phyloP scores from a whole-genome alignment of 2,888 invertebrate genomes.

The Strigamia maritima region DNA sequence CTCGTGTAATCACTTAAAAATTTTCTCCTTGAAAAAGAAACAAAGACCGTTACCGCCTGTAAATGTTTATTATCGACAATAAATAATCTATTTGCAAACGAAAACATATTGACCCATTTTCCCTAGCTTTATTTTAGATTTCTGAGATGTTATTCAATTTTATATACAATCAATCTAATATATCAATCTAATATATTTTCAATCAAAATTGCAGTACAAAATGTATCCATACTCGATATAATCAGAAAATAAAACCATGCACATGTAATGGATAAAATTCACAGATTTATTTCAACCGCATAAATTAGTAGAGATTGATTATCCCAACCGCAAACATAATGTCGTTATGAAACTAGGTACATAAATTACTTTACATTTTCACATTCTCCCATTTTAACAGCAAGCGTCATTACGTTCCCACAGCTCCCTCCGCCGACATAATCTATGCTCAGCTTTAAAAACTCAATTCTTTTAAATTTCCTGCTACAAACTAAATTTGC shows the following conservation, averaged over 20 bases:
- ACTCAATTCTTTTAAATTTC: conserved; percentile 22
- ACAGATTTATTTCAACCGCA: conserved; percentile 25
- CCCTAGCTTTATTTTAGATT: not conserved
- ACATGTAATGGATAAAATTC: conserved; percentile 8
- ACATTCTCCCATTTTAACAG: not conserved
- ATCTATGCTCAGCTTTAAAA: conserved; percentile 15
- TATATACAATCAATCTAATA: not conserved
- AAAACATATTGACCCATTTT: not conserved
- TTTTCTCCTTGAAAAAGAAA: too few species aligned
- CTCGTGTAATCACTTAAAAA: not conserved
- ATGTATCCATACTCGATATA: not conserved
- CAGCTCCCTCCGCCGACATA: not conserved
- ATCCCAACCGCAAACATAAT: conserved; percentile 29
- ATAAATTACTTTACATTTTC: not conserved
- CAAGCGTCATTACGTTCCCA: not conserved
- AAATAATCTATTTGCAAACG: not conserved
- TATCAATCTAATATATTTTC: conserved; percentile 7
- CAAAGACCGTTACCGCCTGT: too few species aligned
- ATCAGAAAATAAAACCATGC: conserved; percentile 4
- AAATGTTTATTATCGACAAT: too few species aligned
- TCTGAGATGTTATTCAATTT: not conserved
- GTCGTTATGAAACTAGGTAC: conserved; percentile 13
- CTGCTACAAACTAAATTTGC: conserved; percentile 9
- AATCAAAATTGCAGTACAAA: not conserved
- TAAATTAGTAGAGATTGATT: conserved; percentile 27